phyloP scores from a whole-genome alignment of 2,888 invertebrate species.

The Zygaena filipendulae region DNA sequence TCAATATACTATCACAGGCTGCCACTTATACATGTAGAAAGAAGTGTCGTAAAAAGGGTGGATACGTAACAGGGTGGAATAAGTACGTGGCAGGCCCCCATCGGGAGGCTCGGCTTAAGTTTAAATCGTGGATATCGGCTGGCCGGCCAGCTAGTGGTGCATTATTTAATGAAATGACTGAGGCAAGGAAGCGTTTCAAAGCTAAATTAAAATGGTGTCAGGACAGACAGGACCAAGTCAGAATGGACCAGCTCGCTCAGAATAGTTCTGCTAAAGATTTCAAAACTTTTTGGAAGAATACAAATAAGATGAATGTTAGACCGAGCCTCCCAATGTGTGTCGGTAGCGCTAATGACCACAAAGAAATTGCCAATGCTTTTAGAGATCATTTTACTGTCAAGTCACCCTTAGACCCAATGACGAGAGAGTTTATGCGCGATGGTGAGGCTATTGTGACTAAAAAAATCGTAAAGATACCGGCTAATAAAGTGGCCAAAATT shows the following conservation, averaged over 20 bases:
- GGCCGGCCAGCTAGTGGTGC: conserved; percentile 11
- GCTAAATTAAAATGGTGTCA: conserved; percentile 12
- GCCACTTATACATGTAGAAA: conserved; percentile 3
- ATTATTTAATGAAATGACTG: conserved; percentile 9
- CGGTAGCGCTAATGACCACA: conserved; percentile 6
- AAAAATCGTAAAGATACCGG: no score
- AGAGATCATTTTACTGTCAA: no score
- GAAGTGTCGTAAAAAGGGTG: no score
- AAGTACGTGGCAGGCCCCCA: conserved; percentile 15
- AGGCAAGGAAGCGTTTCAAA: conserved; percentile 11
- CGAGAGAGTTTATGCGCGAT: no score
- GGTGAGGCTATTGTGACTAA: no score
- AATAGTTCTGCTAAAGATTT: conserved; percentile 7
- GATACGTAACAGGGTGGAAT: conserved; percentile 18
- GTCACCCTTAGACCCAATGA: no score
- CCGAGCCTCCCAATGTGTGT: conserved; percentile 12
- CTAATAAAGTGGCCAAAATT: no score
- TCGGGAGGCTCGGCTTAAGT: conserved; percentile 12
- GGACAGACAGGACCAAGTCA: conserved; percentile 10
- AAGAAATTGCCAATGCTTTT: conserved; percentile 8
- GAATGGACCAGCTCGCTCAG: conserved; percentile 9
- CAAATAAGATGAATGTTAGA: conserved; percentile 9
- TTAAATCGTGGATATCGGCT: conserved; percentile 13
- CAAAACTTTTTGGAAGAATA: conserved; percentile 12
- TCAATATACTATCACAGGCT: conserved; percentile 7